These are phyloP conservation scores for Drosophila nr. fundita DNA, from an alignment of 2,888 invertebrate species.

Conservation along the genomic window DNA sequence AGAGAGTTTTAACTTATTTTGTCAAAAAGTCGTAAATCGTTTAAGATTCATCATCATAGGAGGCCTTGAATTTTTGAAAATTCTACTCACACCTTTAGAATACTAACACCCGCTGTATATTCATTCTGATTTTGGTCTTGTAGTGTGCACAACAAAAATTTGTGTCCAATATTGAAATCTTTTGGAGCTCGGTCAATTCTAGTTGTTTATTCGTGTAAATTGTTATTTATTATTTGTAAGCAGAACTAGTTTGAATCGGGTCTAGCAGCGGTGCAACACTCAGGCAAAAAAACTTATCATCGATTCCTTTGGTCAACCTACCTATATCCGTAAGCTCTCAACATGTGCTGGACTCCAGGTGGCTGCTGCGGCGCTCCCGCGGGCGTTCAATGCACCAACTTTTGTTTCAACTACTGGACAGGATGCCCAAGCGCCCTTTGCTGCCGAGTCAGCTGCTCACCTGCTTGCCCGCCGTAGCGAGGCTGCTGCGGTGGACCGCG, in stretches of 20 bases:
- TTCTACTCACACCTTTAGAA: background rate
- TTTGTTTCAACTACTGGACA: slow-evolving; percentile 71
- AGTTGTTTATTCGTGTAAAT: background rate
- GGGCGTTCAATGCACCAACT: slow-evolving; percentile 65
- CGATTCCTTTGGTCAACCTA: background rate
- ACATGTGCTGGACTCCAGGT: slow-evolving; percentile 71
- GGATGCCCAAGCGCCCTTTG: slow-evolving; percentile 39
- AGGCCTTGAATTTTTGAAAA: background rate
- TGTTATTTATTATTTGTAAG: background rate
- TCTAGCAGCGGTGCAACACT: slow-evolving; percentile 11
- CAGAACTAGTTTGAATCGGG: slow-evolving; percentile 8
- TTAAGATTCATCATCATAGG: slow-evolving; percentile 8
- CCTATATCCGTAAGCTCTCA: slow-evolving; percentile 37
- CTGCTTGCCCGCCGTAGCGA: slow-evolving; percentile 50
- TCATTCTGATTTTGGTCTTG: slow-evolving; percentile 43
- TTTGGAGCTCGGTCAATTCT: slow-evolving; percentile 26
- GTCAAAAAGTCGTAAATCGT: background rate
- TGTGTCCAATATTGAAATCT: slow-evolving; percentile 19
- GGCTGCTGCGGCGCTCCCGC: slow-evolving; percentile 61
- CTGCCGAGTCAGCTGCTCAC: slow-evolving; percentile 41
- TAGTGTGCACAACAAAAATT: slow-evolving; percentile 48
- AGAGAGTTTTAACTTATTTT: background rate
- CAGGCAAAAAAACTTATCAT: background rate
- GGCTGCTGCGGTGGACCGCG: slow-evolving; percentile 61
- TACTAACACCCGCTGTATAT: background rate